Base-by-base conservation (phyloP, 2,797 vertebrate species). In the Phrynocephalus guinanensis region DNA sequence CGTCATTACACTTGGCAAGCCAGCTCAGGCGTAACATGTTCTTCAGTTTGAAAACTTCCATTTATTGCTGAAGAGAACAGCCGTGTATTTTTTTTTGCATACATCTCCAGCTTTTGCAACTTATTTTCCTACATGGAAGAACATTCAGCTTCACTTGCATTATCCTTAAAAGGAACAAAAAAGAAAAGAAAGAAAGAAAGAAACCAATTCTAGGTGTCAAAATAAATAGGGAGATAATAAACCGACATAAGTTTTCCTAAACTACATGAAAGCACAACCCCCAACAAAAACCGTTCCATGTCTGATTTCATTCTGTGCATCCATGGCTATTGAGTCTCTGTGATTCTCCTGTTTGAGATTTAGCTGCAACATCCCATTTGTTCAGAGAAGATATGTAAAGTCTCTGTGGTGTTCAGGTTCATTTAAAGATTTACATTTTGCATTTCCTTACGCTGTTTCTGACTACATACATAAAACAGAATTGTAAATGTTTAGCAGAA, bases 401-500 rank as follows among this genome's bases (percentile, higher is more conserved):
- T 92, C 94, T 94, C 89, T 91, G 90, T 86, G 95, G 92, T 93
- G 84, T 89, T 93, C 90, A 92, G 92, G 91, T 95, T 96, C 95
- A 95, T 95, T 95, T 95, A 93, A 95, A 96, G 95, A 96, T 97
- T 96, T 96, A 95, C 96, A 96, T 96, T 95, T 96, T 95, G 88
- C 91, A 96, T 96, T 96, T 96, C 94, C 95, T 95, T 90, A 81
- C 94, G 94, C 94, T 84, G 92, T 95, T 96, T 95, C 95, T 96
- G 95, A 95, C 86, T 85, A 94, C 67, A 84, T 95, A 94, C 96
- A 96, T 97, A 95, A 97, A 96, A 97, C 95, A 95, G 96, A 97
- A 96, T 96, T 94, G 95, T 96, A 96, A 95, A 97, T 96, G 96
- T 95, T 96, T 96, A 96, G 94, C 90, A 94, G 96, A 96, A 96